Conservation (phyloP, 2,888 invertebrate species). For the Mongoloraphidia duomilia region DNA sequence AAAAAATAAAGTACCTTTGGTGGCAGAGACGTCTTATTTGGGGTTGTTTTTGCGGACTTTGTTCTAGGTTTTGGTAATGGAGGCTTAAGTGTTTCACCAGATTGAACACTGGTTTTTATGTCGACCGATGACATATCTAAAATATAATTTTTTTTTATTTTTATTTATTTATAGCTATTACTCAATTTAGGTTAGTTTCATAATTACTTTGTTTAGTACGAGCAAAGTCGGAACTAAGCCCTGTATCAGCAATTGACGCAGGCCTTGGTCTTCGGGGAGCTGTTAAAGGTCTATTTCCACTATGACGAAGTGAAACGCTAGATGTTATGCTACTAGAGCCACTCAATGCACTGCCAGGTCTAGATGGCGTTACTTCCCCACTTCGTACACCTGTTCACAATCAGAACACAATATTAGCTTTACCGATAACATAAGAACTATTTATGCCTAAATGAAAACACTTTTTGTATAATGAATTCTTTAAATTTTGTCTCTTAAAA, state of each 20-base stretch:
- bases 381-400: slow-evolving; percentile 1
- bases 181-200: neutral
- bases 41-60: slow-evolving; percentile 22
- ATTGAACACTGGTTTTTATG: too few relatives aligned
- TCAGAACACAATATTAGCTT: too few relatives aligned
- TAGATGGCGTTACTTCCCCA: slow-evolving; percentile 43
- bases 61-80: slow-evolving; percentile 32
- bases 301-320: slow-evolving; percentile 28
- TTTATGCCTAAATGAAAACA: too few relatives aligned
- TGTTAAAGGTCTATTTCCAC: slow-evolving; percentile 39
- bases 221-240: slow-evolving; percentile 39
- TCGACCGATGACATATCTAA: too few relatives aligned
- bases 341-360: slow-evolving; percentile 79
- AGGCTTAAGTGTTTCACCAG: slow-evolving; percentile 24
- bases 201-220: slow-evolving; percentile 3
- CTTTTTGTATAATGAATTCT: too few relatives aligned
- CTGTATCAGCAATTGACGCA: slow-evolving; percentile 72
- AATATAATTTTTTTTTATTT: too few relatives aligned
- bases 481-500: too few relatives aligned
- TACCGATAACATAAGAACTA: too few relatives aligned
- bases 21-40: neutral
- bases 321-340: slow-evolving; percentile 43
- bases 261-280: slow-evolving; percentile 60
- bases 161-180: too few relatives aligned
- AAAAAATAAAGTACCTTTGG: too few relatives aligned